Percentiles rank a stretch among this genome's conserved stretches.
These are phyloP conservation scores for Netelia fuscicornis DNA, from an alignment of 2,888 invertebrate genomes.

Conservation along the genomic window DNA sequence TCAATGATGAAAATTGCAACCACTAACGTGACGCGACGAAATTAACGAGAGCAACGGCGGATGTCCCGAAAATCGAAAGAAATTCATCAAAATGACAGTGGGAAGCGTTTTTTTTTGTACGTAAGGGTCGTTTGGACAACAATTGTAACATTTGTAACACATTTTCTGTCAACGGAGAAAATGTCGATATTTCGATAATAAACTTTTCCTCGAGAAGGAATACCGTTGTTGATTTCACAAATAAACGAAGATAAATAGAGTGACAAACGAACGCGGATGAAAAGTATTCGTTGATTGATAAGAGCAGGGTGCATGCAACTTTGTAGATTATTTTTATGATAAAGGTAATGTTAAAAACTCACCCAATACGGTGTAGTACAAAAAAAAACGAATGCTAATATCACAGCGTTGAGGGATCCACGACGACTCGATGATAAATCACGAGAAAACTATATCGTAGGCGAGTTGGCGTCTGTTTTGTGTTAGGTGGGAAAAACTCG, in stretches of 20 bases:
- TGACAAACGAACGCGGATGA: neutral
- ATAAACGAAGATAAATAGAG: neutral
- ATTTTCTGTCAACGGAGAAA: constrained; percentile 68
- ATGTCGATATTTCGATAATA: neutral
- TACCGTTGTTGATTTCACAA: too few species aligned
- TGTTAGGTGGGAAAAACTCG: constrained; percentile 37
- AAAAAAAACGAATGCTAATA: constrained; percentile 69
- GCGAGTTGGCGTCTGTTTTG: constrained; percentile 53
- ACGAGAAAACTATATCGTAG: constrained; percentile 64
- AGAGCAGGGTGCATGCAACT: neutral
- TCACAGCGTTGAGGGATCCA: constrained; percentile 70
- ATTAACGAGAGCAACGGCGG: neutral
- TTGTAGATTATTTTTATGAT: neutral
- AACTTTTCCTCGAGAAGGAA: neutral
- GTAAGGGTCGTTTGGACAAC: constrained; percentile 71
- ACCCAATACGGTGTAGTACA: constrained; percentile 69
- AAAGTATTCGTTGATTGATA: neutral
- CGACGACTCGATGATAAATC: constrained; percentile 73
- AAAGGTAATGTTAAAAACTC: constrained; percentile 65
- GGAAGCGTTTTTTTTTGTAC: constrained; percentile 28
- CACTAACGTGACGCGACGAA: neutral
- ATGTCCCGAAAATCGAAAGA: neutral
- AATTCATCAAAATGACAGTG: neutral
- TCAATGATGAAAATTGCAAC: constrained; percentile 46
- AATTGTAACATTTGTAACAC: constrained; percentile 72